phyloP scores from a whole-genome alignment of 2,888 invertebrate species.

The Silvanus unidentatus region DNA sequence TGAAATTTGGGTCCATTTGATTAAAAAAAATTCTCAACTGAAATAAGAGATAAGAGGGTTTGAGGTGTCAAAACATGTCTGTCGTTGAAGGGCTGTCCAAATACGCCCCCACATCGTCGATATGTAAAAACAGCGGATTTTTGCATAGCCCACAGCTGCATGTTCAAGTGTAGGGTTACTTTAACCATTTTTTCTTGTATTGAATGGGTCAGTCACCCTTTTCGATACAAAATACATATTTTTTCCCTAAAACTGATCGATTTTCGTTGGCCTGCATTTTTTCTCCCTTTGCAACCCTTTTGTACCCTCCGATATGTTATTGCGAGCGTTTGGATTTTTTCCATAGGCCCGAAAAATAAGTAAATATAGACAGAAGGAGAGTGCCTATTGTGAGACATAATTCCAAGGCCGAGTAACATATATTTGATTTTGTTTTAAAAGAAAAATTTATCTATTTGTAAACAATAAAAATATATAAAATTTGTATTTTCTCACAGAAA shows the following conservation, averaged over 20 bases:
- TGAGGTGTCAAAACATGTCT: constrained; percentile 11
- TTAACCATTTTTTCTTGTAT: neutral
- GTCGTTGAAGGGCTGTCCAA: constrained; percentile 7
- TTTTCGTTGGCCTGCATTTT: too few relatives aligned
- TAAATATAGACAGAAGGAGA: too few relatives aligned
- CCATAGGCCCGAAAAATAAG: too few relatives aligned
- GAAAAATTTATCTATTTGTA: constrained; percentile 17
- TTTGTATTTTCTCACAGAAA: constrained; percentile 26
- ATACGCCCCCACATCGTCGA: constrained; percentile 13
- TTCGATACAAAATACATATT: constrained; percentile 2
- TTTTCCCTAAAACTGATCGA: neutral
- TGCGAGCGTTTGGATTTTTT: too few relatives aligned
- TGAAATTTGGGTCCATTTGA: too few relatives aligned
- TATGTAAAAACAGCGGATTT: constrained; percentile 14
- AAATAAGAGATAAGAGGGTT: too few relatives aligned
- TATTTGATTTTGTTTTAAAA: neutral
- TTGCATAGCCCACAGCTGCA: constrained; percentile 27
- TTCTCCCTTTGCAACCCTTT: too few relatives aligned
- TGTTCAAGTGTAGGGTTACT: constrained; percentile 33
- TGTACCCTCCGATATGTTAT: too few relatives aligned
- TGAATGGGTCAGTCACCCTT: constrained; percentile 25
- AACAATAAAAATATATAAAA: constrained; percentile 12
- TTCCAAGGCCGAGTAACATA: too few relatives aligned
- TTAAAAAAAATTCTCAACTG: too few relatives aligned
- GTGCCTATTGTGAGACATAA: too few relatives aligned